A percentile compares a stretch with the other conserved stretches of the same genome.
Conservation (phyloP, 2,113 vertebrate species). For the Xenopus laevis region DNA sequence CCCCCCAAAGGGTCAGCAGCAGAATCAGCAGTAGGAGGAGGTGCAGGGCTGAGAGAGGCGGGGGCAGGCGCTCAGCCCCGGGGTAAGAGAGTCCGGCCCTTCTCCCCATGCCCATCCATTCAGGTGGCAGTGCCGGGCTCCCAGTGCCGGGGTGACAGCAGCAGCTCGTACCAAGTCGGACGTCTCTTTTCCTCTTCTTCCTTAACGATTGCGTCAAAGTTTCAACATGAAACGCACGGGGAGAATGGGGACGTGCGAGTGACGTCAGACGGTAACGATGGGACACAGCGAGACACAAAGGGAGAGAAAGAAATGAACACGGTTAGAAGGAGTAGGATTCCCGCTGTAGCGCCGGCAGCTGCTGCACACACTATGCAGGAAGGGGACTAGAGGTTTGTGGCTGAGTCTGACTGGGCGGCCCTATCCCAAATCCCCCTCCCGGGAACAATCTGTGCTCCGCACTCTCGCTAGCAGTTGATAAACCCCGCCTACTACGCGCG, state of each 20-base stretch:
- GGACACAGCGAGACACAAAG: too few species aligned
- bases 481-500: rapidly evolving
- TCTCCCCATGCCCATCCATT: slow-evolving; percentile 95
- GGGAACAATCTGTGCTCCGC: neutral
- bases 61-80: slow-evolving; percentile 77
- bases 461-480: neutral
- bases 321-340: neutral
- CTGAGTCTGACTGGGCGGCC: neutral
- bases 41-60: slow-evolving; percentile 55
- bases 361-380: slow-evolving; percentile 7
- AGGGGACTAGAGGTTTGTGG: neutral
- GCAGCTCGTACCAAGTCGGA: slow-evolving; percentile 56
- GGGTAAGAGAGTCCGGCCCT: slow-evolving; percentile 72
- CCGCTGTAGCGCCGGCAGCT: neutral
- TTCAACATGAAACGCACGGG: neutral
- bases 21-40: slow-evolving; percentile 55
- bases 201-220: slow-evolving; percentile 38
- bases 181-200: slow-evolving; percentile 59
- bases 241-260: neutral
- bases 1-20: slow-evolving; percentile 64
- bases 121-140: slow-evolving; percentile 75
- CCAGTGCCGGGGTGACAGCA: slow-evolving; percentile 46
- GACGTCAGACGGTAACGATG: too few species aligned
- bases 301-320: neutral
- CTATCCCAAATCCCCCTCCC: slow-evolving; percentile 9